Conservation (phyloP, 2,888 invertebrate genomes). For the Sinohyriopsis cumingii region DNA sequence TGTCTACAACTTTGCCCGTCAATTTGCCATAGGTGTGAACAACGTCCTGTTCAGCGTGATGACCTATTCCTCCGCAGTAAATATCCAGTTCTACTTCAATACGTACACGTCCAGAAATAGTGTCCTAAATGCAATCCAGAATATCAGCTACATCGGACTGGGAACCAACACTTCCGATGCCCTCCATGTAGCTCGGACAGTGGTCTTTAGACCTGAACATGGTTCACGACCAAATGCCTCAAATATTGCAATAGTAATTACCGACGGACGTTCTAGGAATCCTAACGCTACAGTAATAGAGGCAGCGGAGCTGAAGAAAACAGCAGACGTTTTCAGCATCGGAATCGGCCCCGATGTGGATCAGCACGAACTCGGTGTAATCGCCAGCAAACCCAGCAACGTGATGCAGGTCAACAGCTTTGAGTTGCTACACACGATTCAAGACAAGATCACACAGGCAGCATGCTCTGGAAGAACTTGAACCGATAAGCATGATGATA, state of each 20-base stretch:
- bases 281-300: conserved; percentile 28
- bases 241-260: conserved; percentile 53
- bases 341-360: conserved; percentile 41
- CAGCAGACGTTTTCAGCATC: conserved; percentile 33
- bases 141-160: conserved; percentile 34
- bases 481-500: too few species aligned
- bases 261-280: conserved; percentile 41
- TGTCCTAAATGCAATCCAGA: conserved; percentile 37
- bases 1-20: conserved; percentile 36
- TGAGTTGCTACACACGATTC: conserved; percentile 28
- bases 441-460: conserved; percentile 31
- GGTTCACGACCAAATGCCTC: conserved; percentile 32
- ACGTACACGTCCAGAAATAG: conserved; percentile 25
- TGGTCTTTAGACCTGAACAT: conserved; percentile 22
- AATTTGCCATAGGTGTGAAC: conserved; percentile 34
- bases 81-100: conserved; percentile 40
- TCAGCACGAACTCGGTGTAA: conserved; percentile 23
- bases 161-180: conserved; percentile 47
- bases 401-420: conserved; percentile 36
- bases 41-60: conserved; percentile 41
- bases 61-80: conserved; percentile 32
- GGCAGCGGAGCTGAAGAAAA: conserved; percentile 22
- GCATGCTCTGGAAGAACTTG: conserved; percentile 16
- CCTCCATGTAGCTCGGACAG: conserved; percentile 28
- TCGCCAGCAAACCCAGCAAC: conserved; percentile 23